These are phyloP conservation scores for Myzus persicae DNA, from an alignment of 1,140 invertebrate genomes.

Conservation along the genomic window DNA sequence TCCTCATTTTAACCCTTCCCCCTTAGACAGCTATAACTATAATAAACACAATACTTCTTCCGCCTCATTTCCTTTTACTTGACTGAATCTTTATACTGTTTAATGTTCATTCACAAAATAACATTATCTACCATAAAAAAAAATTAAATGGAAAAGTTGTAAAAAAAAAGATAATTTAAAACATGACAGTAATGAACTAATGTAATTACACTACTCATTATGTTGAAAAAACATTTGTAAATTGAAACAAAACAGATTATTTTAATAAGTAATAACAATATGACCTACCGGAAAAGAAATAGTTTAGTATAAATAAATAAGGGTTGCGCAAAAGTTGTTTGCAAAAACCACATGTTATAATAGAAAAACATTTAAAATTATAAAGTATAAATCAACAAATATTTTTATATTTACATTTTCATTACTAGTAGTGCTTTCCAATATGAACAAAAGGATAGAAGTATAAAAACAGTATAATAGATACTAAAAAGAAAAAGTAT, in stretches of 20 bases:
- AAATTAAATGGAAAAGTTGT: neutral
- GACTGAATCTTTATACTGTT: conserved; percentile 8
- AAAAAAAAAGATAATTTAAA: conserved; percentile 36
- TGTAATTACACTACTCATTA: neutral
- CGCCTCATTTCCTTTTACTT: conserved; percentile 23
- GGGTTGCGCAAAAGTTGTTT: neutral
- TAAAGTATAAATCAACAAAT: neutral
- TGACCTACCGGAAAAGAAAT: neutral
- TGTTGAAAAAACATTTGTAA: neutral
- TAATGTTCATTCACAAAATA: neutral
- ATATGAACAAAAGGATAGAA: neutral
- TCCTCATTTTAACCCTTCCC: neutral
- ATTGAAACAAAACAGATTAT: conserved; percentile 11
- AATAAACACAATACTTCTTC: neutral
- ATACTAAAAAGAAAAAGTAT: neutral
- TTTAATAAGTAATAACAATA: neutral
- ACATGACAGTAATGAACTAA: neutral
- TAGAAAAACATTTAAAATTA: neutral
- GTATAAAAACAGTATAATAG: neutral
- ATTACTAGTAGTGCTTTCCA: neutral
- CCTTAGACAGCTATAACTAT: neutral
- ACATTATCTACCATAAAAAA: neutral
- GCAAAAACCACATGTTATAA: neutral
- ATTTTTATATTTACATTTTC: neutral
- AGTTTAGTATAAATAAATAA: neutral